Base-by-base conservation (phyloP, 2,888 invertebrate genomes). In the Stictocephala bisonia region DNA sequence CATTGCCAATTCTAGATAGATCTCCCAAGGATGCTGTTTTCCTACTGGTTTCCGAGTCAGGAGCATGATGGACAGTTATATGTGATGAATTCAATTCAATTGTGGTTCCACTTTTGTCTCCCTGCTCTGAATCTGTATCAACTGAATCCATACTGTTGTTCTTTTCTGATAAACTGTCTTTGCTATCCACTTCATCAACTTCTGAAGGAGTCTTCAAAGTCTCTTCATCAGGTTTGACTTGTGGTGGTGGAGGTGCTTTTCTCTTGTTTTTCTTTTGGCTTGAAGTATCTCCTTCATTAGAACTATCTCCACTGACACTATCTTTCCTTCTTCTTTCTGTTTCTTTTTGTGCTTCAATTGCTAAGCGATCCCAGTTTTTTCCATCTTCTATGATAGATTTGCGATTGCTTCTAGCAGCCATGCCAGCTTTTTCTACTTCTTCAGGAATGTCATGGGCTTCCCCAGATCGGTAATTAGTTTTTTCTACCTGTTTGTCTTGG, bases 1-100 rank as follows among this genome's bases (percentile, higher is more conserved):
- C 78, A 22, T 85, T 84, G 70, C 88, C 86, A 75, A 93, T 90
- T 81, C 90, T 89, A 0, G 93, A 92, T 64, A 94, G 84, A 83
- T 94, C 93, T 0, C 93, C 93, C 1, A 93, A 86, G 40, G 93
- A 93, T 0, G 93, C 91, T 1, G 93, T 93, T 84, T 91, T 92
- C 18, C 93, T 85, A 72, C 86, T 87, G 80, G 89, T 89, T 77
- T 90, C 90, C 64, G 89, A 88, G 0, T 84, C 84, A 75, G 88
- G 72, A 85, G 82, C 71, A 81, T 91, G 90, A 80, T 92, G 92
- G 44, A 92, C 89, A 3, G 91, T 92, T 69, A 92, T 90, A 79
- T 92, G 91, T 75, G 91, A 89, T 2, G 91, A 88, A 80, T 92
- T 91, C 22, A 92, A 83, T 81, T 92, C 92, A 70, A 92, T 91